Evolutionary conservation across 2,888 invertebrate genomes (phyloP).

Genomic region (Formica aserva): DNA sequence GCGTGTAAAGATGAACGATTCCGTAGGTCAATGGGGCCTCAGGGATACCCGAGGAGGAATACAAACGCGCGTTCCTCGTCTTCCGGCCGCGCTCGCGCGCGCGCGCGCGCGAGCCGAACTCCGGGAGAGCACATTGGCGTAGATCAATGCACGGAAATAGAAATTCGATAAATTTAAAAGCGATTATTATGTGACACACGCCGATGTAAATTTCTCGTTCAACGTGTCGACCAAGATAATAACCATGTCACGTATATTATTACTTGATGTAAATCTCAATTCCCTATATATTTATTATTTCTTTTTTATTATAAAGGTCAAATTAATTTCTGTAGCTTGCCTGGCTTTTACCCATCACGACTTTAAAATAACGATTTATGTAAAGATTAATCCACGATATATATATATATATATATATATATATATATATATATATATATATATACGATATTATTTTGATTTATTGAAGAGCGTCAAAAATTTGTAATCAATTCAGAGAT

Average conservation of each 20-base stretch:
- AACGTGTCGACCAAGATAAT: slow-evolving; percentile 26
- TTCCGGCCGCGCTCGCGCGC: slow-evolving; percentile 1
- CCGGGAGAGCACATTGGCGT: slow-evolving; percentile 81
- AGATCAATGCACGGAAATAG: slow-evolving; percentile 71
- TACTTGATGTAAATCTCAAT: slow-evolving; percentile 7
- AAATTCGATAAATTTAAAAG: slow-evolving; percentile 74
- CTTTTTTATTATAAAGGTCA: not conserved
- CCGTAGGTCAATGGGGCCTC: slow-evolving; percentile 77
- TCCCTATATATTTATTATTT: not conserved
- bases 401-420: too few relatives aligned
- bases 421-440: not conserved
- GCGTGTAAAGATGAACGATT: slow-evolving; percentile 74
- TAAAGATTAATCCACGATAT: not conserved
- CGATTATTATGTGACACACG: slow-evolving; percentile 68
- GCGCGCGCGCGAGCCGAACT: slow-evolving; percentile 63
- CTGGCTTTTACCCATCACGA: not conserved
- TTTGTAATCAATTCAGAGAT: not conserved
- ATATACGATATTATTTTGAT: not conserved
- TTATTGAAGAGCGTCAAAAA: not conserved
- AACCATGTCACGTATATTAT: not conserved
- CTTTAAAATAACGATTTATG: not conserved
- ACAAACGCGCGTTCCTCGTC: slow-evolving; percentile 56
- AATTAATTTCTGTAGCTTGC: not conserved
- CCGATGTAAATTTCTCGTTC: slow-evolving; percentile 32
- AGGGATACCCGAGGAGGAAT: slow-evolving; percentile 74